Evolutionary conservation across 2,113 vertebrate species (phyloP).

Genomic region (Elachura formosa): DNA sequence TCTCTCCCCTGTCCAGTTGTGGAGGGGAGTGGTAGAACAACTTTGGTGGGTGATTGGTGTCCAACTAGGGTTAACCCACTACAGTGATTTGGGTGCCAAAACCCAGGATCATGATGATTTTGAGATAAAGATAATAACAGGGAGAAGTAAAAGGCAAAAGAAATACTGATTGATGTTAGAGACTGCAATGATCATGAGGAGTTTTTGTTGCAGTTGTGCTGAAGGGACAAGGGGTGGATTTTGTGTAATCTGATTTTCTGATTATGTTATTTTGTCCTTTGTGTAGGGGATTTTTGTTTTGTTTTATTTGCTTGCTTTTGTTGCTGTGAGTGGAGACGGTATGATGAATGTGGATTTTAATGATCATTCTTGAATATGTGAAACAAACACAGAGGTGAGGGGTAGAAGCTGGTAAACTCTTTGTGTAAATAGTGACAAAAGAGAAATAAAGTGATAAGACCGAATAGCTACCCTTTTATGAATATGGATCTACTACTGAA

Average conservation of each 20-base stretch:
- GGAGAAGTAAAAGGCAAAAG: background rate
- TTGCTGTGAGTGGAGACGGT: background rate
- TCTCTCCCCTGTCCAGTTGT: background rate
- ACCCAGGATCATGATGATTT: background rate
- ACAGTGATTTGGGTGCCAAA: background rate
- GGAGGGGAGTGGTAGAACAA: background rate
- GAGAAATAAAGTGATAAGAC: background rate
- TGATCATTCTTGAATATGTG: background rate
- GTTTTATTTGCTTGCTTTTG: background rate
- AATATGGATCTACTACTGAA: background rate
- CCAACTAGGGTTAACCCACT: background rate
- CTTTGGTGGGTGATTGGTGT: background rate
- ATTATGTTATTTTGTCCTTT: background rate
- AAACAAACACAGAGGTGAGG: background rate
- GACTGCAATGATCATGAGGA: background rate
- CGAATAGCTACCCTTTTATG: background rate
- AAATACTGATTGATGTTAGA: background rate
- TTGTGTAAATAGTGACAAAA: background rate
- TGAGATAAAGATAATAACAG: background rate
- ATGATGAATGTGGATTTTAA: background rate
- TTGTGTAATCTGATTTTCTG: background rate
- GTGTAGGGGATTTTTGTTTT: background rate
- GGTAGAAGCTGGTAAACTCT: background rate
- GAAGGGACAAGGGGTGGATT: background rate
- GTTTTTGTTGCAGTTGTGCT: background rate